Percentiles rank a stretch among this genome's conserved stretches.
Conservation (phyloP, 2,888 invertebrate species). For the Nomada goodeniana region DNA sequence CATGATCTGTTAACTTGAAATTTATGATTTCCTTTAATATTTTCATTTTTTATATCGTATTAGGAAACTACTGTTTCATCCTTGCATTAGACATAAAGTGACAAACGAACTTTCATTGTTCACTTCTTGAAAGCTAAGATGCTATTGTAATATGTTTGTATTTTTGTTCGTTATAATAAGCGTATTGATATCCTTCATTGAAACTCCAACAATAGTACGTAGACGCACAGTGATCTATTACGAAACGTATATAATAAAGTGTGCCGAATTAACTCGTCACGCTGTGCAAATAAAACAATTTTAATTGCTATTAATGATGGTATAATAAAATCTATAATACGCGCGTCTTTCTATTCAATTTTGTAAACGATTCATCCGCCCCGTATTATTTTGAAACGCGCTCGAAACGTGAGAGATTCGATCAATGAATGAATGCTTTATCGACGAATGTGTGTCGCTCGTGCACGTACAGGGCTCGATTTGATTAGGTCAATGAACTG, state of each 20-base stretch:
- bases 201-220: not conserved
- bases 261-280: too few relatives aligned
- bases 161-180: too few relatives aligned
- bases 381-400: not conserved
- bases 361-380: not conserved
- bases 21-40: not conserved
- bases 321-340: too few relatives aligned
- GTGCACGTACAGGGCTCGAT: not conserved
- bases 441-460: not conserved
- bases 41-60: not conserved
- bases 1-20: not conserved
- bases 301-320: too few relatives aligned
- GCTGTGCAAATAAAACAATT: too few relatives aligned
- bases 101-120: not conserved
- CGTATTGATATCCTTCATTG: not conserved
- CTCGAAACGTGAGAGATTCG: not conserved
- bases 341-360: not conserved
- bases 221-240: too few relatives aligned
- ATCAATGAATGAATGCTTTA: not conserved
- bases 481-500: slow-evolving; percentile 6
- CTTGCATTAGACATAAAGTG: not conserved
- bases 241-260: too few relatives aligned
- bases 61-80: not conserved
- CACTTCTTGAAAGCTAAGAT: not conserved
- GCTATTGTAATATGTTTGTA: too few relatives aligned